Evolutionary conservation across 2,888 invertebrate species (phyloP).

Genomic region (Lepidochitona cinerea): DNA sequence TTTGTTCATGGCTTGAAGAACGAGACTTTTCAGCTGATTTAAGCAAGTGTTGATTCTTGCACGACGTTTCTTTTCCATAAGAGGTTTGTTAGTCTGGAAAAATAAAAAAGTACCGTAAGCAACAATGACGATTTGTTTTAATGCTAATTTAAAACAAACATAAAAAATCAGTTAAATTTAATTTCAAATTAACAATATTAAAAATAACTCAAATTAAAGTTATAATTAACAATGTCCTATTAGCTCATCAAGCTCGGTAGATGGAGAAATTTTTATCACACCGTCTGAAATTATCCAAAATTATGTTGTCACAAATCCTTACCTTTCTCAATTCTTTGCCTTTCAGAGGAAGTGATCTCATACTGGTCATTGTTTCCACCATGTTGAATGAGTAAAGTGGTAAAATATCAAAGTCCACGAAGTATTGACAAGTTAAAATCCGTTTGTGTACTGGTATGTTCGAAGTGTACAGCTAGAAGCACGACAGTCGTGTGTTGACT

Average conservation of each 20-base stretch:
- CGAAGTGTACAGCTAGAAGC: not conserved
- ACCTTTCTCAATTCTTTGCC: constrained; percentile 5
- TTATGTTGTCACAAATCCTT: not conserved
- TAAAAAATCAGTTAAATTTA: no score
- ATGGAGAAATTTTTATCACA: no score
- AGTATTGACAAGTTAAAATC: not conserved
- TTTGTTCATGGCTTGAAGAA: constrained; percentile 42
- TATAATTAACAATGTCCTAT: no score
- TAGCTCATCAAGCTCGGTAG: no score
- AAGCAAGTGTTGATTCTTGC: constrained; percentile 41
- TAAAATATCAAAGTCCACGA: not conserved
- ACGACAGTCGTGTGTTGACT: not conserved
- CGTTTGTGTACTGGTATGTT: not conserved
- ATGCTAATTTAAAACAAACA: no score
- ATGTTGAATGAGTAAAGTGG: not conserved
- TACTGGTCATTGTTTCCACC: not conserved
- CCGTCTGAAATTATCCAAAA: not conserved
- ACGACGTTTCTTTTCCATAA: constrained; percentile 41
- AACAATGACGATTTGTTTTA: no score
- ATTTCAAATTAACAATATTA: no score
- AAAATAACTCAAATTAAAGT: no score
- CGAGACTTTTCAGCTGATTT: constrained; percentile 37
- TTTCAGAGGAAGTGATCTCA: not conserved
- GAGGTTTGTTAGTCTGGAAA: constrained; percentile 39
- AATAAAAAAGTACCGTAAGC: no score